phyloP scores from a whole-genome alignment of 2,113 vertebrate genomes.

The Spilogale gracilis region DNA sequence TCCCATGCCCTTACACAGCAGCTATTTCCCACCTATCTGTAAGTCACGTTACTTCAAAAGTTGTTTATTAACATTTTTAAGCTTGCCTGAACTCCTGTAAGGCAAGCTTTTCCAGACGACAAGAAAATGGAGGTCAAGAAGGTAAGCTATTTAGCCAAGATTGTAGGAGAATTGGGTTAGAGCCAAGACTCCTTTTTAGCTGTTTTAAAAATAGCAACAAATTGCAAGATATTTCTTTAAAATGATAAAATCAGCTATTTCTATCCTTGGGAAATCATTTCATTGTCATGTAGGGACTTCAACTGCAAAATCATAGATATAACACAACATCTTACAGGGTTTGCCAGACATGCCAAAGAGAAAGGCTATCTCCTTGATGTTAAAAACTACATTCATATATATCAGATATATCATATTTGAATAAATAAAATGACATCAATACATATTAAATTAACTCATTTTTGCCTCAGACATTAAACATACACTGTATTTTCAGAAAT shows the following conservation, averaged over 20 bases:
- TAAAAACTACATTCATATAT: background rate
- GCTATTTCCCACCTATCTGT: background rate
- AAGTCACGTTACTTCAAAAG: background rate
- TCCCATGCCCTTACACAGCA: background rate
- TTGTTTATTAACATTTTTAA: slow-evolving; percentile 42
- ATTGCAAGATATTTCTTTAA: slow-evolving; percentile 38
- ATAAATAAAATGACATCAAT: background rate
- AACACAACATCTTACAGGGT: background rate
- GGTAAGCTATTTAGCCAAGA: background rate
- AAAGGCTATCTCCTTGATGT: background rate
- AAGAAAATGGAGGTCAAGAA: slow-evolving; percentile 6
- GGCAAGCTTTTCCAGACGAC: background rate
- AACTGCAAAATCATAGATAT: background rate
- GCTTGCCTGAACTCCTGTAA: background rate
- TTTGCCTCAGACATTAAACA: slow-evolving; percentile 65
- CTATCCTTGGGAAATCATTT: slow-evolving; percentile 30
- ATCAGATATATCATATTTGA: background rate
- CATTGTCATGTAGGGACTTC: background rate
- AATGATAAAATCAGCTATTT: slow-evolving; percentile 3
- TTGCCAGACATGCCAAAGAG: background rate
- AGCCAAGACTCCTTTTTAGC: slow-evolving; percentile 1
- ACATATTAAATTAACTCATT: background rate
- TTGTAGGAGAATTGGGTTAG: background rate
- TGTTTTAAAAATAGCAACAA: slow-evolving; percentile 61
- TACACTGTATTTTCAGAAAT: slow-evolving; percentile 83